Percentiles rank a stretch among this genome's conserved stretches.
Conservation (phyloP, 2,888 invertebrate species). For the Monoplex corrugatus region DNA sequence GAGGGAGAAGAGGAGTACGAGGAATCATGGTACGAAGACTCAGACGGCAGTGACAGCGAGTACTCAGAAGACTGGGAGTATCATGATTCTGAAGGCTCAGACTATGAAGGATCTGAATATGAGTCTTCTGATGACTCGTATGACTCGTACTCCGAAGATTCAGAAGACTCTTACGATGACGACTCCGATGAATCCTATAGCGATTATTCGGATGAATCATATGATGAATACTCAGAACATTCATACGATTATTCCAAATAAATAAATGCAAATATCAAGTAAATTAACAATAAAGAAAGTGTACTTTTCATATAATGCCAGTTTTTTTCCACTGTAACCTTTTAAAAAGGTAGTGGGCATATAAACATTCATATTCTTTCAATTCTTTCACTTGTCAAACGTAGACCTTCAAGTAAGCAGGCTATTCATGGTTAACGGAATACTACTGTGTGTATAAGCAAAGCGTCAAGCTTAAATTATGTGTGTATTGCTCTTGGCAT, state of each 20-base stretch:
- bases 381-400: too few relatives aligned
- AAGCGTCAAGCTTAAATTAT: too few relatives aligned
- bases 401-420: too few relatives aligned
- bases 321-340: too few relatives aligned
- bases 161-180: not conserved
- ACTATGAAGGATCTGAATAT: not conserved
- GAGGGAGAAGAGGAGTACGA: not conserved
- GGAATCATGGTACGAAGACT: not conserved
- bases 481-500: too few relatives aligned
- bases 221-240: not conserved
- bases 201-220: not conserved
- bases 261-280: too few relatives aligned
- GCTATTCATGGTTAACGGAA: too few relatives aligned
- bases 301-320: too few relatives aligned
- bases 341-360: too few relatives aligned
- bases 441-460: too few relatives aligned
- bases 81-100: not conserved
- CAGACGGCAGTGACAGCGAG: not conserved
- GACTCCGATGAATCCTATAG: not conserved
- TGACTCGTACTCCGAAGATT: not conserved
- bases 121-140: not conserved
- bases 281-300: too few relatives aligned
- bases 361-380: too few relatives aligned
- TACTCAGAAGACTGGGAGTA: constrained; percentile 9
- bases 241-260: not conserved